Base-by-base conservation (phyloP, 92 coral and sea anemone genomes). In the Micromussa lordhowensis region DNA sequence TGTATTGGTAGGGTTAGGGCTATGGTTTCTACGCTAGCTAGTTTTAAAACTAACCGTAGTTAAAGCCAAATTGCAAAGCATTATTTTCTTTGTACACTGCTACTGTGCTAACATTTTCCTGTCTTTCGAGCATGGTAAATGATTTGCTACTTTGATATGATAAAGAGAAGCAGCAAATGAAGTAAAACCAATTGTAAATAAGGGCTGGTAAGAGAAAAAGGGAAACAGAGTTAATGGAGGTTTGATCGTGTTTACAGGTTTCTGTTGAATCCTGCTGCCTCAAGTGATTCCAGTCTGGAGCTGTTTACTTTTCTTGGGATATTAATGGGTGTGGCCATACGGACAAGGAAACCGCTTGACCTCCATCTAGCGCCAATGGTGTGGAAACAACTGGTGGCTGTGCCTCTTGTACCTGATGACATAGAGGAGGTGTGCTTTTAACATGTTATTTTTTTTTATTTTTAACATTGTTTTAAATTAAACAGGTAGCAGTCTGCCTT, bases 271-370 rank as follows among this genome's bases (percentile, higher is more conserved):
- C 98, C 98, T 17, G 88, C 93, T 9, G 91, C 89, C 49, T 82
- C 87, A 13, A 68, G 93, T 54, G 98, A 95, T 18, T 93, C 85
- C 21, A 94, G 93, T 63, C 89, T 93, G 82, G 88, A 91, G 74
- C 76, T 95, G 82, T 95, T 89, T 87, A 95, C 92, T 81, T 95
- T 95, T 81, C 88, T 95, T 51, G 98, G 98, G 1, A 93, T 95
- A 84, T 78, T 95, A 82, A 93, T 91, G 82, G 98, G 98, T 68
- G 98, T 95, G 61, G 96, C 98, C 55, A 95, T 95, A 12, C 88
- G 98, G 44, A 95, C 98, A 59, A 95, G 94, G 88, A 95, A 95
- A 77, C 98, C 98, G 3, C 92, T 95, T 29, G 96, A 95, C 51
- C 91, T 95, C 8, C 98, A 95, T 74, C 93, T 95, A 51, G 96